phyloP scores from a whole-genome alignment of 2,888 invertebrate species.

The Lepidonotus clava region DNA sequence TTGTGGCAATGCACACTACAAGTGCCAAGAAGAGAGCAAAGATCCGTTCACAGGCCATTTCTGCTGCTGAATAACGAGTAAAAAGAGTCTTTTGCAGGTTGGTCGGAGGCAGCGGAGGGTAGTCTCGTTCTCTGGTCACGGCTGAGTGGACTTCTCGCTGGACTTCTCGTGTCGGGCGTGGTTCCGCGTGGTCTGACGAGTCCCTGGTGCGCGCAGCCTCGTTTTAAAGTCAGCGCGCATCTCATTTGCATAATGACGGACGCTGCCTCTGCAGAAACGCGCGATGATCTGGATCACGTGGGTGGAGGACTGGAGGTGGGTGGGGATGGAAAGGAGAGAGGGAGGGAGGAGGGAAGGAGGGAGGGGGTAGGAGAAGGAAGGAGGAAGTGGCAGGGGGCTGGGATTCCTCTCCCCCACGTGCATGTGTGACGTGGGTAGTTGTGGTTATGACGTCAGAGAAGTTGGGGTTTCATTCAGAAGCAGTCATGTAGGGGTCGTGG shows the following conservation, averaged over 20 bases:
- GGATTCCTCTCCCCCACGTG: too few relatives aligned
- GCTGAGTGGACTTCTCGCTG: not conserved
- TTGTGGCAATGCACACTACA: not conserved
- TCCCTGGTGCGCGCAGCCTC: not conserved
- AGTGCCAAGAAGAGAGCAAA: not conserved
- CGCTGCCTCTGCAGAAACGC: not conserved
- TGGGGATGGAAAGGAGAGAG: not conserved
- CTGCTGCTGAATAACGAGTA: not conserved
- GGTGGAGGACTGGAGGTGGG: not conserved
- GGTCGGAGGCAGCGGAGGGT: not conserved
- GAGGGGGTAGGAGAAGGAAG: not conserved
- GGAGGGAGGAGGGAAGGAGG: not conserved
- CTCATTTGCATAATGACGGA: conserved; percentile 37
- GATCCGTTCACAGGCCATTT: conserved; percentile 21
- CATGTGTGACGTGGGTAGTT: too few relatives aligned
- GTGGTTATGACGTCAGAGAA: too few relatives aligned
- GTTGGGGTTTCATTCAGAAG: too few relatives aligned
- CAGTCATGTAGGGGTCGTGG: too few relatives aligned
- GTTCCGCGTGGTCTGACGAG: not conserved
- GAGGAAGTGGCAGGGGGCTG: not conserved
- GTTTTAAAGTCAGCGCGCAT: not conserved
- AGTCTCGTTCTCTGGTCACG: not conserved
- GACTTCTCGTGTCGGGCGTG: not conserved
- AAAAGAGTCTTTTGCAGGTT: not conserved
- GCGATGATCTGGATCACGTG: not conserved